Conservation (phyloP, 2,888 invertebrate species). For the Troides helena region DNA sequence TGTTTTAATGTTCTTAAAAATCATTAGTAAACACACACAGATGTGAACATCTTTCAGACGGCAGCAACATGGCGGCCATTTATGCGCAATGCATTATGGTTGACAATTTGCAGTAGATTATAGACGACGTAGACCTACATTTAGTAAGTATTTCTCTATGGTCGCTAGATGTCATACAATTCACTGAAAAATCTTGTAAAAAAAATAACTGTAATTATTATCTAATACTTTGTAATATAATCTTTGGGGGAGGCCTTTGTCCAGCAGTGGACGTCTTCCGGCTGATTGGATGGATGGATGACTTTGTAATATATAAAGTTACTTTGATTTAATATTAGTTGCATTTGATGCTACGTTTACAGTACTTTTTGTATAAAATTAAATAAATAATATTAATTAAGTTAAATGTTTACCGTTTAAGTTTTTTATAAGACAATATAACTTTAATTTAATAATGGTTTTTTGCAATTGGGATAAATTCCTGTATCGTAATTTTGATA, state of each 20-base stretch:
- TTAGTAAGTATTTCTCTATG: constrained; percentile 39
- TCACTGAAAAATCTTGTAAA: background rate
- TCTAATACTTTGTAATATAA: background rate
- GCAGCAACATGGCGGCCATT: constrained; percentile 82
- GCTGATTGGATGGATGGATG: too few relatives aligned
- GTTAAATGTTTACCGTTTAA: background rate
- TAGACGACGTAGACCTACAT: constrained; percentile 63
- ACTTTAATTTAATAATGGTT: background rate
- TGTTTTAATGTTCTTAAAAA: constrained; percentile 74
- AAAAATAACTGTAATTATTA: background rate
- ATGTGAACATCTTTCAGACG: constrained; percentile 81
- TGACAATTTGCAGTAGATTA: constrained; percentile 78
- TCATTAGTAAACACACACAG: constrained; percentile 81
- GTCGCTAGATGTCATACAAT: constrained; percentile 33
- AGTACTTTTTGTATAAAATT: background rate
- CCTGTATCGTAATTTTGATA: background rate
- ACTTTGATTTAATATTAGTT: background rate
- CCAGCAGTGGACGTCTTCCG: too few relatives aligned
- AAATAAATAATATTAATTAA: background rate
- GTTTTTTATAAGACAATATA: too few relatives aligned
- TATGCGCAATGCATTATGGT: constrained; percentile 81
- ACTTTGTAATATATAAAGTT: background rate
- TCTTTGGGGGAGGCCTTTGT: too few relatives aligned
- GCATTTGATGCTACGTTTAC: too few relatives aligned
- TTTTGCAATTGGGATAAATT: too few relatives aligned